Base-by-base conservation (phyloP, 2,113 vertebrate genomes). In the Dasyurus viverrinus region DNA sequence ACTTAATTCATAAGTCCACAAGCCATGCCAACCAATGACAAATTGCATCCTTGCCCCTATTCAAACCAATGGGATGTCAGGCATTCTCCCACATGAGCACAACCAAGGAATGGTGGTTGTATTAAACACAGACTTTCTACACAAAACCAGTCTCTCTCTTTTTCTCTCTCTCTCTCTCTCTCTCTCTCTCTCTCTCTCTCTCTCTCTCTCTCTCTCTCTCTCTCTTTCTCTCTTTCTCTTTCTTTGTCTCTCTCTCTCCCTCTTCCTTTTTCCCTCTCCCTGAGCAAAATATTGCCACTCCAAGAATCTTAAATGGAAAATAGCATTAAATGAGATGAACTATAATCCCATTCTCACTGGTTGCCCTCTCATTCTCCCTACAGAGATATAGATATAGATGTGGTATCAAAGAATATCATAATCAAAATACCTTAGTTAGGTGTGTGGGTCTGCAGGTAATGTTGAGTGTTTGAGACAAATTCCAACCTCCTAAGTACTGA, bases 1-100 rank as follows among this genome's bases (percentile, higher is more conserved):
- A n/a, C 53, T 96, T 53, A 94, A 92, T 94, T 94, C 94, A 54
- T 53, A 89, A 90, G 54, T 89, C 94, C 3, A 42, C 25, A 93
- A 93, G 90, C 47, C 92, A 3, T 22, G 27, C 60, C 36, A 89
- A 19, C 54, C 89, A 50, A 46, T 46, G 27, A 92, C 54, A 68
- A 5, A 25, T 42, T 54, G 50, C 57, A 53, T 89, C 54, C 14
- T 25, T 95, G 93, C 95, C 94, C 92, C 93, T 53, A 89, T 91
- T 89, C n/a, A 52, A 94, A 50, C 19, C 68, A 42, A 23, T 42
- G 36, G 42, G n/a, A 84, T 84, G 16, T 7, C 68, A 42, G 68
- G 0, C 68, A 84, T n/a, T n/a, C 68, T 84, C 36, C 16, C 16
- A n/a, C 68, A 84, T 42, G 68, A 6, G 8, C 36, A 84, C n/a